Conservation (phyloP, 2,113 vertebrate genomes). For the Dromaius novaehollandiae region DNA sequence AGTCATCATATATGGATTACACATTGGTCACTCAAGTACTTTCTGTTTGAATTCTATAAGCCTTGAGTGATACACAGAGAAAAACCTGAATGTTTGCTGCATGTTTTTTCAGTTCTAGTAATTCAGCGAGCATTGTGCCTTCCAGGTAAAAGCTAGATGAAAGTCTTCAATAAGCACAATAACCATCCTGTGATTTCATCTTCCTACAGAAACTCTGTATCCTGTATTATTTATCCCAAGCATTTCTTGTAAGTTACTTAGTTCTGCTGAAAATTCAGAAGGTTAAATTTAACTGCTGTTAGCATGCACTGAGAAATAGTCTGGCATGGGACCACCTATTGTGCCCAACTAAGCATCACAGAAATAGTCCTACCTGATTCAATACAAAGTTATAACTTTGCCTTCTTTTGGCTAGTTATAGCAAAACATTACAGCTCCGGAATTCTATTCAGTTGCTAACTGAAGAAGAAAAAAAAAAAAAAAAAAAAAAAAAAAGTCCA, state of each 20-base stretch:
- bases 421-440: neutral
- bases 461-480: neutral
- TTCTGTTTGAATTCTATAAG: neutral
- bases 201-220: conserved; percentile 40
- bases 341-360: neutral
- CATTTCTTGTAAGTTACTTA: neutral
- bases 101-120: neutral
- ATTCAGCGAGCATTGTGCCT: neutral
- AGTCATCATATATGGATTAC: neutral
- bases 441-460: neutral
- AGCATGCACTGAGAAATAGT: neutral
- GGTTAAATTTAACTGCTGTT: neutral
- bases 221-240: conserved; percentile 8
- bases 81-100: neutral
- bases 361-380: neutral
- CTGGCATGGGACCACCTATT: neutral
- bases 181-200: conserved; percentile 15
- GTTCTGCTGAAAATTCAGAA: neutral
- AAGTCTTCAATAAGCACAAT: conserved; percentile 11
- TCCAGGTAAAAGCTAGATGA: neutral
- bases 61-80: neutral
- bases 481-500: neutral
- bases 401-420: neutral
- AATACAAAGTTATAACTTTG: neutral
- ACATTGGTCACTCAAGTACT: neutral